Evolutionary conservation across 1,140 invertebrate genomes (phyloP).

Genomic region (Trachymyrmex cornetzi): DNA sequence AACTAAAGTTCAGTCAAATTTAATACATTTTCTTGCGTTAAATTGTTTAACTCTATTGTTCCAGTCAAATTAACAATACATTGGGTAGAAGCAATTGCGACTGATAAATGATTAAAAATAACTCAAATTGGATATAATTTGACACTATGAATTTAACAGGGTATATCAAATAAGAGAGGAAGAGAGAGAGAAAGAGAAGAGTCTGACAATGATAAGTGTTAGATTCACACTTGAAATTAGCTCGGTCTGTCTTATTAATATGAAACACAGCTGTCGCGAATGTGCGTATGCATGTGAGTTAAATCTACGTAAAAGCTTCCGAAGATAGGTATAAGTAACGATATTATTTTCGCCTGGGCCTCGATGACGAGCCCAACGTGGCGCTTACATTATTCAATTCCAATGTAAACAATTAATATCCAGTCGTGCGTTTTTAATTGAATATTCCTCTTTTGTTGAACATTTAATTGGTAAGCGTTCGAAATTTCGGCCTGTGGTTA

Average conservation of each 20-base stretch:
- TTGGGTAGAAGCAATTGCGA: no score
- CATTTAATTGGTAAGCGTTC: conserved; percentile 27
- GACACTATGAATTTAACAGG: no score
- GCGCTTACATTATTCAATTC: neutral
- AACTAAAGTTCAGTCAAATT: no score
- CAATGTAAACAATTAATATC: conserved; percentile 42
- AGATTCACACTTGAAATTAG: neutral
- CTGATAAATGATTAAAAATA: no score
- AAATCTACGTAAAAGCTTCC: neutral
- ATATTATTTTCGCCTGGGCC: neutral
- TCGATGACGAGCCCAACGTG: neutral
- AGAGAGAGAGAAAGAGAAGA: no score
- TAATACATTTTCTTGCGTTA: no score
- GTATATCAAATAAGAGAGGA: no score
- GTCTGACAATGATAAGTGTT: neutral
- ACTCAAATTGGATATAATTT: no score
- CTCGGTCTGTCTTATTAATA: neutral
- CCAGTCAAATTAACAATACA: no score
- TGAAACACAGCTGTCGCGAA: neutral
- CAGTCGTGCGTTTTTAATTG: conserved; percentile 27
- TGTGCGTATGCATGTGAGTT: neutral
- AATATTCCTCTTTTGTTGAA: conserved; percentile 21
- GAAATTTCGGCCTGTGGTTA: conserved; percentile 40
- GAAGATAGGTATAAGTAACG: neutral
- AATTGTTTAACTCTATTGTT: no score